phyloP scores from a whole-genome alignment of 2,113 vertebrate genomes.

The Oryctolagus cuniculus region mOryCun1.1 NC_091432.1:154042501-154043000 shows the following conservation, averaged over 20 bases:
- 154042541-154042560: neutral
- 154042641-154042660: neutral
- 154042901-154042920: constrained; percentile 10
- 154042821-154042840: neutral
- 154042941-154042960: neutral
- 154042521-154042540: neutral
- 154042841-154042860: neutral
- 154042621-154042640: neutral
- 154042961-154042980: neutral
- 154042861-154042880: neutral
- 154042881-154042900: neutral
- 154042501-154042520: neutral
- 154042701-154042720: neutral
- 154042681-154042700: neutral
- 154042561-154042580: neutral
- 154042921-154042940: neutral
- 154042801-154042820: neutral
- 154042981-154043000: neutral
- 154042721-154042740: constrained; percentile 13
- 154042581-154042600: neutral
- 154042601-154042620: neutral
- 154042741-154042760: neutral
- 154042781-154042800: neutral
- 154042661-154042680: neutral
- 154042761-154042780: neutral